A percentile compares a stretch with the other conserved stretches of the same genome.
These are phyloP conservation scores for Halocynthia aurantium DNA, from an alignment of 23 tunicate species.

Conservation along the genomic window DNA sequence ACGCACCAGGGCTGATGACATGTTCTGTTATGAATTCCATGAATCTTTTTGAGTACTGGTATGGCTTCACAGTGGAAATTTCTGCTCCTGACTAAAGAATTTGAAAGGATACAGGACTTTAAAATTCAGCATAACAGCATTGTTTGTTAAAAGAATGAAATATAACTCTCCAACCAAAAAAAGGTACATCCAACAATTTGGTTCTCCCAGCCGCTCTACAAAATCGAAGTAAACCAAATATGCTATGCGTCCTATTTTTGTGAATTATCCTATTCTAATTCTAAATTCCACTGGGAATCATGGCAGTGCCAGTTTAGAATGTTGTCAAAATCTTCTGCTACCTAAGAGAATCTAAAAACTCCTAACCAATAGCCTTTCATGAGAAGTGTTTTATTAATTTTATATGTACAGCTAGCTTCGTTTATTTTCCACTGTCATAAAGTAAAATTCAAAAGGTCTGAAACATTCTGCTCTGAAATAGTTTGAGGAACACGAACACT, in stretches of 20 bases:
- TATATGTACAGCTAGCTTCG: too few species aligned
- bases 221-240: too few species aligned
- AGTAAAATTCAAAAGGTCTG: constrained; percentile 2
- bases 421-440: neutral
- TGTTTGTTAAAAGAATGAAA: neutral
- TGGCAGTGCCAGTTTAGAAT: too few species aligned
- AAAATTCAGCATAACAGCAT: neutral
- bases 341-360: too few species aligned
- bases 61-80: constrained; percentile 83
- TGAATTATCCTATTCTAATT: too few species aligned
- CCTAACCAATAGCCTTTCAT: too few species aligned
- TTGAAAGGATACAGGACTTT: neutral
- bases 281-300: too few species aligned
- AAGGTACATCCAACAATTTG: neutral
- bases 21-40: constrained; percentile 83
- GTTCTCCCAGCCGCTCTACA: too few species aligned
- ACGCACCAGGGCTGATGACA: constrained; percentile 36
- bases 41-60: constrained; percentile 80
- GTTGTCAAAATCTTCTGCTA: too few species aligned
- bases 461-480: neutral
- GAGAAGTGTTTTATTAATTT: too few species aligned
- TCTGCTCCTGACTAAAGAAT: constrained; percentile 80
- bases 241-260: too few species aligned
- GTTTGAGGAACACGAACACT: neutral
- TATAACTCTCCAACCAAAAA: neutral